Percentiles rank a stretch among this genome's conserved stretches.
phyloP scores from a whole-genome alignment of 2,888 invertebrate genomes.

The Drosophila niveifrons region DNA sequence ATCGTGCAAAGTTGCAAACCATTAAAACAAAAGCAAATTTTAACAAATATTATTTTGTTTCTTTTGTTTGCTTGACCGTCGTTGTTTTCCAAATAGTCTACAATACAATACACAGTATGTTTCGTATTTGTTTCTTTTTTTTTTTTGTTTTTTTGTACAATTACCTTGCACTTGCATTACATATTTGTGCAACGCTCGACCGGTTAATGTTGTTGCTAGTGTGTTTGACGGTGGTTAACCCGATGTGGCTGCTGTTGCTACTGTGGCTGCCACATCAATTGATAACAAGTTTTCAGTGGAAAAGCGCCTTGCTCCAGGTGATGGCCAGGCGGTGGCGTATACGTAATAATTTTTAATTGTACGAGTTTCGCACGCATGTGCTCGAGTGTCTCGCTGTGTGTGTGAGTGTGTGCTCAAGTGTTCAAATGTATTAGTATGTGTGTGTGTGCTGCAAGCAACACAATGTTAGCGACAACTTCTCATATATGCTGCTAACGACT shows the following conservation, averaged over 20 bases:
- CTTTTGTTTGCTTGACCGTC: conserved; percentile 13
- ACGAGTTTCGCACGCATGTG: conserved; percentile 65
- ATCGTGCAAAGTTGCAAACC: conserved; percentile 7
- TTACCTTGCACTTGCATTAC: conserved; percentile 82
- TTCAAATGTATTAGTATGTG: conserved; percentile 25
- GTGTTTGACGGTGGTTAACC: conserved; percentile 69
- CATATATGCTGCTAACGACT: conserved; percentile 57
- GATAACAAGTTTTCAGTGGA: conserved; percentile 60
- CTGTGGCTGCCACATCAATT: conserved; percentile 39
- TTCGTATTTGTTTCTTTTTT: conserved; percentile 22
- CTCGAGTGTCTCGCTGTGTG: conserved; percentile 18
- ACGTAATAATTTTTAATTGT: conserved; percentile 81
- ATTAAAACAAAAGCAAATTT: conserved; percentile 18
- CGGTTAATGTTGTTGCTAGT: conserved; percentile 54
- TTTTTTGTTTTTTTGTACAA: conserved; percentile 53
- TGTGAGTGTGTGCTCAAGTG: conserved; percentile 20
- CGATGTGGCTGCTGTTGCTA: conserved; percentile 11
- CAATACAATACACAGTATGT: not conserved
- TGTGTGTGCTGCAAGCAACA: conserved; percentile 38
- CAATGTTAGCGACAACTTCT: conserved; percentile 37
- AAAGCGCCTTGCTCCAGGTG: conserved; percentile 49
- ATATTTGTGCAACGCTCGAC: conserved; percentile 51
- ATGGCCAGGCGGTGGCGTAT: conserved; percentile 64
- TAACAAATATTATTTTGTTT: conserved; percentile 13
- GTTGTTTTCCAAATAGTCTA: conserved; percentile 14